Base-by-base conservation (phyloP, 2,888 invertebrate species). In the Polyommatus icarus region DNA sequence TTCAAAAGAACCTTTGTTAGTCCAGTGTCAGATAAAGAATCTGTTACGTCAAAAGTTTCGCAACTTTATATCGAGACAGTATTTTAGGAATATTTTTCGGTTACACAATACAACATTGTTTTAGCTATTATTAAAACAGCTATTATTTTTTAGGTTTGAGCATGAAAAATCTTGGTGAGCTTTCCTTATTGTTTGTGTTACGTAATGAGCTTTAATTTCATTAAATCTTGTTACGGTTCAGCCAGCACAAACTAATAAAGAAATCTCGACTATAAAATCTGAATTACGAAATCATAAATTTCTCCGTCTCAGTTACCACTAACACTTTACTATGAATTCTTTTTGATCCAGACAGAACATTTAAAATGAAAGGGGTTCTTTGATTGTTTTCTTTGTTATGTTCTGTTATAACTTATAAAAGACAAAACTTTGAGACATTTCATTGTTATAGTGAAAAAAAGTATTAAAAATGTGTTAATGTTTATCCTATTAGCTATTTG, bases 241-340 rank as follows among this genome's bases (percentile, higher is more conserved):
- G 67, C 67, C 67, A 61, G 24, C 61, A 32, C 67, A 67, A 46
- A 8, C n/a, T 12, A 46, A 72, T 72, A 72, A 20, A 40, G 20
- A 73, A 32, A 73, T 46, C 73, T 46, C n/a, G 20, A 12, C 20
- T 20, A 73, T 73, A 73, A 73, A 73, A 73, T 73, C 40, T 40
- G 32, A 40, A 20, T 46, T 20, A 46, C 72, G 46, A 46, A 73
- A 73, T 40, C 46, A 73, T 73, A 73, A 46, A 73, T 73, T 46
- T 46, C 20, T n/a, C 73, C 29, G 67, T 67, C 67, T 67, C 29
- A 1, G 46, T 46, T 73, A 46, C 73, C 46, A 73, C 20, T 46
- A 20, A 40, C 73, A 73, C 73, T 73, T 72, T 29, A 46, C n/a
- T 71, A 29, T 24, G 24, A 46, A 73, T 73, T 73, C 24, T 73